Evolutionary conservation across 2,888 invertebrate genomes (phyloP).

Genomic region (Elmis aenea): DNA sequence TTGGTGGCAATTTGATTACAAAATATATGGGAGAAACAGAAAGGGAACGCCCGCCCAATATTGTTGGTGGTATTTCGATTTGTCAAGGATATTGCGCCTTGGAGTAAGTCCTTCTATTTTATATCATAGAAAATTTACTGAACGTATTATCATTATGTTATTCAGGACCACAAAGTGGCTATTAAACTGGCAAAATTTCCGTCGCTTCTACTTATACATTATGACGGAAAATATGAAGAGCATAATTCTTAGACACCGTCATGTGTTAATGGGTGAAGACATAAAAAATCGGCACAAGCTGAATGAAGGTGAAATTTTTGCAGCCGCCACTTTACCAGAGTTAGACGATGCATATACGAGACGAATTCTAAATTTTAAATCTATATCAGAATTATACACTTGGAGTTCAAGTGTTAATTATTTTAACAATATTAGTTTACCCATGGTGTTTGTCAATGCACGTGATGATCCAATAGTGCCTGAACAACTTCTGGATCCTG

Average conservation of each 20-base stretch:
- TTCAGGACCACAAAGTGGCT: slow-evolving; percentile 73
- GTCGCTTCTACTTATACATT: slow-evolving; percentile 83
- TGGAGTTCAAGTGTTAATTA: slow-evolving; percentile 82
- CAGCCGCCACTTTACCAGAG: slow-evolving; percentile 82
- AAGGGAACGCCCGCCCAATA: slow-evolving; percentile 57
- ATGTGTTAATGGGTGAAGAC: slow-evolving; percentile 68
- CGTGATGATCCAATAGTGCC: slow-evolving; percentile 90
- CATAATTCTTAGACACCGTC: slow-evolving; percentile 79
- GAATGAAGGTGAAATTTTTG: slow-evolving; percentile 76
- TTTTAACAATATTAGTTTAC: slow-evolving; percentile 70
- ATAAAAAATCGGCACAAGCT: slow-evolving; percentile 62
- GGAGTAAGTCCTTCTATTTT: slow-evolving; percentile 60
- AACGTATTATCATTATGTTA: slow-evolving; percentile 5
- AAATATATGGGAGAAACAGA: slow-evolving; percentile 83
- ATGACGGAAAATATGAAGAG: slow-evolving; percentile 91
- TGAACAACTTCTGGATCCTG: slow-evolving; percentile 65
- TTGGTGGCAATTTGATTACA: slow-evolving; percentile 90
- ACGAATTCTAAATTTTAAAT: slow-evolving; percentile 69
- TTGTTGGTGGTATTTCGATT: slow-evolving; percentile 86
- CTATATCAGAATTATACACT: slow-evolving; percentile 74
- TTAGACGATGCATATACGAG: slow-evolving; percentile 87
- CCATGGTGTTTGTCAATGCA: slow-evolving; percentile 88
- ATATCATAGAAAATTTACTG: slow-evolving; percentile 2
- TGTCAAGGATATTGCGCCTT: slow-evolving; percentile 93
- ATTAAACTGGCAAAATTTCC: slow-evolving; percentile 83